Percentiles rank a stretch among this genome's conserved stretches.
Evolutionary conservation across 2,797 vertebrate species (phyloP).

Genomic region (Epinephelus awoara): DNA sequence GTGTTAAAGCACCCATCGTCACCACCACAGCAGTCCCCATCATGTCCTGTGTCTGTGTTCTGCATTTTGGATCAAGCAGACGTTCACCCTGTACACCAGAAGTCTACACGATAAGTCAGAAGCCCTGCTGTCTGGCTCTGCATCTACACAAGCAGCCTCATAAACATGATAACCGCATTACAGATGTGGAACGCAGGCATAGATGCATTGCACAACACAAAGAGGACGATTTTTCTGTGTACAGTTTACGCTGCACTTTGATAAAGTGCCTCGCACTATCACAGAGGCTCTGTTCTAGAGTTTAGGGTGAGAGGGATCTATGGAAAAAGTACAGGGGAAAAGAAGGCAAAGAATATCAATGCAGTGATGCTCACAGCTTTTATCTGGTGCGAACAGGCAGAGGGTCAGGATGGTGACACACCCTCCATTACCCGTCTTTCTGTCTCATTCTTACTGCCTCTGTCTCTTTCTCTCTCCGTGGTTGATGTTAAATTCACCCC

Average conservation of each 20-base stretch:
- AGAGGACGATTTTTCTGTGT: conserved; percentile 3
- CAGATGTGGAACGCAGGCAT: conserved; percentile 13
- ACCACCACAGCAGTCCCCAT: background rate
- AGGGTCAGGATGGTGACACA: conserved; percentile 15
- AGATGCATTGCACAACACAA: conserved; percentile 32
- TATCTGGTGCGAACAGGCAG: conserved; percentile 35
- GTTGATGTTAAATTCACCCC: conserved; percentile 33
- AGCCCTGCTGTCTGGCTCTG: background rate
- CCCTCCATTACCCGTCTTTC: conserved; percentile 2
- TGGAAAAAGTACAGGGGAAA: background rate
- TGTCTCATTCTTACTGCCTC: background rate
- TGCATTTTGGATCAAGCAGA: background rate
- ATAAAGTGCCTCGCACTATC: conserved; percentile 23
- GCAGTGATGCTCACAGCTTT: conserved; percentile 24
- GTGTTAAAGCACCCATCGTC: too few species aligned
- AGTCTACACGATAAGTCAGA: background rate
- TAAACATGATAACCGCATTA: conserved; percentile 31
- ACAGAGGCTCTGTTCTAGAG: background rate
- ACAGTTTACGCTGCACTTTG: conserved; percentile 24
- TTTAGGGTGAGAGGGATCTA: conserved; percentile 11
- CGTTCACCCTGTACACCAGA: background rate
- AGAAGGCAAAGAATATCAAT: conserved; percentile 13
- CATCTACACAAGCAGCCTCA: conserved; percentile 6
- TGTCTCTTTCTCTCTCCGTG: background rate
- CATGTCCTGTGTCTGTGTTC: background rate